Conservation (phyloP, 2,113 vertebrate genomes). For the Globicephala melas region DNA sequence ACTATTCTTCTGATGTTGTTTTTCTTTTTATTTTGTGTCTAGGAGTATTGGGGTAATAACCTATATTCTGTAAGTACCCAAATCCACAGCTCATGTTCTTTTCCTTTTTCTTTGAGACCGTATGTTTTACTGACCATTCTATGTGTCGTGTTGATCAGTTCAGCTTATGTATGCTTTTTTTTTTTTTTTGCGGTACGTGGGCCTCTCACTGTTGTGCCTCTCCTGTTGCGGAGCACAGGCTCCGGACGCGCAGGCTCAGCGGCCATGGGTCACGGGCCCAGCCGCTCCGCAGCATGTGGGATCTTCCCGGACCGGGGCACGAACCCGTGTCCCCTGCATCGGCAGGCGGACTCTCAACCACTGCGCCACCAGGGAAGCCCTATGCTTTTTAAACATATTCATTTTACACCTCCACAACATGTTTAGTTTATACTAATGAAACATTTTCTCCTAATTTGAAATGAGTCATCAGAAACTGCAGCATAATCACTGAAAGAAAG, state of each 20-base stretch:
- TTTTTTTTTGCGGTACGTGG: background rate
- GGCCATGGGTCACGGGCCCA: accelerated
- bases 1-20: constrained; percentile 56
- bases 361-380: too few relatives aligned
- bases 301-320: too few relatives aligned
- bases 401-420: background rate
- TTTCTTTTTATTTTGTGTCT: constrained; percentile 69
- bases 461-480: constrained; percentile 22
- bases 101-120: constrained; percentile 36
- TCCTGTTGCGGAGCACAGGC: too few relatives aligned
- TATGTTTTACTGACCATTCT: constrained; percentile 21
- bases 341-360: too few relatives aligned
- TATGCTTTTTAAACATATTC: background rate
- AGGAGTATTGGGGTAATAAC: constrained; percentile 92
- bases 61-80: constrained; percentile 90
- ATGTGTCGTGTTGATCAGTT: background rate
- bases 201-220: too few relatives aligned
- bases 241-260: too few relatives aligned
- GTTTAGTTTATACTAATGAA: constrained; percentile 49
- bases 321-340: too few relatives aligned
- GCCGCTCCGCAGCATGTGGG: too few relatives aligned
- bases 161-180: background rate
- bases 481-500: constrained; percentile 12
- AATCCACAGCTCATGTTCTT: background rate
- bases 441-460: constrained; percentile 13